Conservation (phyloP, 2,888 invertebrate species). For the Trypoxylon attenuatum region DNA sequence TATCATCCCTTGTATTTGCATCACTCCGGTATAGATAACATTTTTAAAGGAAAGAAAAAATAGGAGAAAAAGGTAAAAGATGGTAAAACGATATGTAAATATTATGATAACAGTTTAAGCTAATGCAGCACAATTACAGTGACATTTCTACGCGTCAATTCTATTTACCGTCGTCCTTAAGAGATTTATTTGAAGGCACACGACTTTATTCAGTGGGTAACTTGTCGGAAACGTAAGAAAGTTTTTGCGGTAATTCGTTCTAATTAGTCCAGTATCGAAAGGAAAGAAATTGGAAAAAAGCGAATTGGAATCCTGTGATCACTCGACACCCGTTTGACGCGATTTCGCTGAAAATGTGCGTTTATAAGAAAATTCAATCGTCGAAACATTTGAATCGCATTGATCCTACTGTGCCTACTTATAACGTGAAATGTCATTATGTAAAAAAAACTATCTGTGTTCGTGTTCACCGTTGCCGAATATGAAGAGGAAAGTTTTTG, state of each 20-base stretch:
- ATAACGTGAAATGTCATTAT: conserved; percentile 58
- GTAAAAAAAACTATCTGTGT: conserved; percentile 49
- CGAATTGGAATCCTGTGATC: not conserved
- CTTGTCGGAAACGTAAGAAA: conserved; percentile 1
- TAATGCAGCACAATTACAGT: conserved; percentile 30
- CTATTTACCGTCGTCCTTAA: conserved; percentile 37
- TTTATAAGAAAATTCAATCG: conserved; percentile 15
- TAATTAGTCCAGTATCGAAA: not conserved
- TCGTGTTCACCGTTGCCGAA: conserved; percentile 55
- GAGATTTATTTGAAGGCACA: conserved; percentile 24
- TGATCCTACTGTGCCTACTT: conserved; percentile 69
- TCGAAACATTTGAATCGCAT: conserved; percentile 45
- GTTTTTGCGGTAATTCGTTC: conserved; percentile 29
- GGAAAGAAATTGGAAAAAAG: no score
- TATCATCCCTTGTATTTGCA: conserved; percentile 20
- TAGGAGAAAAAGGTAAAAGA: no score
- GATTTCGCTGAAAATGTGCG: conserved; percentile 10
- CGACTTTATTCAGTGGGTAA: not conserved
- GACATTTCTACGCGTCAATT: conserved; percentile 37
- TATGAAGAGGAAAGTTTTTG: conserved; percentile 18
- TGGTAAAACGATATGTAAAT: conserved; percentile 42
- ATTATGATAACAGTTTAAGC: conserved; percentile 33
- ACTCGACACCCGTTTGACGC: not conserved
- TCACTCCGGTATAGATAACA: conserved; percentile 18
- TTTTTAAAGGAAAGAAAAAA: no score